Evolutionary conservation across 2,888 invertebrate species (phyloP), one percentile per base, ranked within the genome.

Genomic region (Serripes groenlandicus): DNA sequence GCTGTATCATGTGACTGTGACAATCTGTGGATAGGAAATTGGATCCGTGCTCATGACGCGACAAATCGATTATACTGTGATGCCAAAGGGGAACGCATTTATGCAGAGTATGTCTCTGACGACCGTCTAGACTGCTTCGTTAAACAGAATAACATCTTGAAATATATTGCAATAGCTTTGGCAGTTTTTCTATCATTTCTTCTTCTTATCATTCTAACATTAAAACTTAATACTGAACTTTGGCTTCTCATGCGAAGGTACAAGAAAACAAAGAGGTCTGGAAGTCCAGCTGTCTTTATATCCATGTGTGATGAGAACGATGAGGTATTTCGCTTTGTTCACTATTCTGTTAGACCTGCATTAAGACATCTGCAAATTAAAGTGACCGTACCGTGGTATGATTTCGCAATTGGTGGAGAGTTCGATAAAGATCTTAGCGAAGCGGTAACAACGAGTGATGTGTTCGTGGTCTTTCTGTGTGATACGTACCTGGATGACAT

Each of bases 11-110:
- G 78, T 83, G 49, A 56, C 15, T 83, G 79, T 49, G 64, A 70
- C 2, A 79, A 83, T 49, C 26, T 73, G 2, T 79, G 79, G 74
- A 69, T 79, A 21, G 79, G 83, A 30, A 68, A 76, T 34, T 83
- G 78, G 82, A 75, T 82, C 11, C 69, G 78, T 35, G 7, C 26
- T 9, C 42, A 81, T n/a, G 35, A 49, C 15, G 73, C 81, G 11
- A 26, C 37, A 15, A 49, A 52, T 7, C 42, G 35, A 11, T 42
- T 81, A 7, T 18, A 26, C n/a, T 81, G 81, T 54, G 26, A 35
- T n/a, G 66, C n/a, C 11, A 58, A 60, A 15, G 75, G 66, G 21
- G 49, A 52, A 5, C 5, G 26, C 4, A 28, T 21, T 11, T 18
- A 11, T 21, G 62, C 34, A 26, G 32, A 62, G 21, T n/a, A 34